These are phyloP conservation scores for Prorops nasuta DNA, from an alignment of 1,140 invertebrate genomes.

Conservation along the genomic window DNA sequence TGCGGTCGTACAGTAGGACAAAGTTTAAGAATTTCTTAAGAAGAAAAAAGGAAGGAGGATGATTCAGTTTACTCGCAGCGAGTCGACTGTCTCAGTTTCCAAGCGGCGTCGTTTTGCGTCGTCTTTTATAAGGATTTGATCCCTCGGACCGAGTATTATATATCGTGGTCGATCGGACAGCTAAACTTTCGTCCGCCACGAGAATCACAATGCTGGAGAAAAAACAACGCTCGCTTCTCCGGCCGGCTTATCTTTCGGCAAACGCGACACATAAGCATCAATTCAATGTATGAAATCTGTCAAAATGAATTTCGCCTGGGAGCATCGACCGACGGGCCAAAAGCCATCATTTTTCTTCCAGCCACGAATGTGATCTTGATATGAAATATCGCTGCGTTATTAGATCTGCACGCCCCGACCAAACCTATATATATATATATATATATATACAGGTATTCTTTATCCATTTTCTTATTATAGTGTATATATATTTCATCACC, in stretches of 20 bases:
- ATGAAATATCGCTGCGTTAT: conserved; percentile 57
- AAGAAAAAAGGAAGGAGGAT: conserved; percentile 10
- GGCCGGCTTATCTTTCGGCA: conserved; percentile 40
- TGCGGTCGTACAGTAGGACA: too few species aligned
- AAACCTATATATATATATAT: too few species aligned
- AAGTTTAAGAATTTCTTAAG: too few species aligned
- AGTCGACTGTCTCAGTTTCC: conserved; percentile 13
- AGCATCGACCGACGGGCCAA: conserved; percentile 38
- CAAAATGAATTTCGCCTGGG: conserved; percentile 55
- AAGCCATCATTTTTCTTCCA: conserved; percentile 53
- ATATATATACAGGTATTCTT: too few species aligned
- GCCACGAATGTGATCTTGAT: conserved; percentile 51
- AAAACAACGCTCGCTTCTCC: conserved; percentile 19
- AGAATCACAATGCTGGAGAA: not conserved
- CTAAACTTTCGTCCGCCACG: conserved; percentile 29
- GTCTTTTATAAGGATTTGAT: conserved; percentile 43
- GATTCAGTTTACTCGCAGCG: conserved; percentile 3
- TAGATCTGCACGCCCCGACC: conserved; percentile 36
- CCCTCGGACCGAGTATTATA: conserved; percentile 34
- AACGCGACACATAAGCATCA: conserved; percentile 53
- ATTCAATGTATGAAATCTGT: conserved; percentile 58
- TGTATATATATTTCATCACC: too few species aligned
- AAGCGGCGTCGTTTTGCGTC: too few species aligned
- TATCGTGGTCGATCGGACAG: conserved; percentile 24
- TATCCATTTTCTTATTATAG: too few species aligned